Percentiles rank a stretch among this genome's conserved stretches.
These are phyloP conservation scores for Acrobasis repandana DNA, from an alignment of 2,888 invertebrate genomes.

Conservation along the genomic window DNA sequence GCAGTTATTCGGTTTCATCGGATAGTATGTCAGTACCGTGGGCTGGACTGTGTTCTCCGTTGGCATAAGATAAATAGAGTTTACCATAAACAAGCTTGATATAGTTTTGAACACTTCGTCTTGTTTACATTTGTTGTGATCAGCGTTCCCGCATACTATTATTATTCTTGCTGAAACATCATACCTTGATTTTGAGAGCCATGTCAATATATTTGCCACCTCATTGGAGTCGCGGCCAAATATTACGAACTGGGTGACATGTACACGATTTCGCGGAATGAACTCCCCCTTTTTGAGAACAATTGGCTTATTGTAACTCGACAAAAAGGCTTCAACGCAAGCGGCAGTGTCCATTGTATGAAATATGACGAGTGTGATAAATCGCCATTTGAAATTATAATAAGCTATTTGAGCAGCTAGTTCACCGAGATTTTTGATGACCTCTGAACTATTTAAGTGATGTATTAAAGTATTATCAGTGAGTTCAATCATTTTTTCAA, in stretches of 20 bases:
- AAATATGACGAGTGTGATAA: conserved; percentile 50
- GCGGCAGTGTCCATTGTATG: conserved; percentile 39
- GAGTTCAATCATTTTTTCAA: conserved; percentile 4
- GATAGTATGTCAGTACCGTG: conserved; percentile 42
- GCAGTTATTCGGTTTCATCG: conserved; percentile 46
- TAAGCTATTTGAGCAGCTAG: conserved; percentile 57
- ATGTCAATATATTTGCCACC: conserved; percentile 43
- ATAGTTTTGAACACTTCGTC: conserved; percentile 45
- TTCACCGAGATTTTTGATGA: conserved; percentile 41
- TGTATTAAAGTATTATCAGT: conserved; percentile 3
- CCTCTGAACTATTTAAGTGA: conserved; percentile 22
- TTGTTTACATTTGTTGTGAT: conserved; percentile 46
- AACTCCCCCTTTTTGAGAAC: conserved; percentile 45
- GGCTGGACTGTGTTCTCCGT: conserved; percentile 33
- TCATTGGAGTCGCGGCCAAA: conserved; percentile 47
- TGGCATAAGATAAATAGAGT: conserved; percentile 49
- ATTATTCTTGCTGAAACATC: conserved; percentile 54
- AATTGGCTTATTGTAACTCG: conserved; percentile 44
- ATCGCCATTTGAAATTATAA: conserved; percentile 62
- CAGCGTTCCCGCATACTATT: conserved; percentile 45
- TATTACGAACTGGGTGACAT: conserved; percentile 51
- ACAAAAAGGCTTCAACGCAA: conserved; percentile 48
- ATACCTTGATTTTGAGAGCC: conserved; percentile 43
- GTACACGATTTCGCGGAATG: conserved; percentile 32
- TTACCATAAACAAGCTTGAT: conserved; percentile 40